Evolutionary conservation across 2,113 vertebrate species (phyloP), one percentile per base, ranked within the genome.

Genomic region (Polypterus bichir): DNA sequence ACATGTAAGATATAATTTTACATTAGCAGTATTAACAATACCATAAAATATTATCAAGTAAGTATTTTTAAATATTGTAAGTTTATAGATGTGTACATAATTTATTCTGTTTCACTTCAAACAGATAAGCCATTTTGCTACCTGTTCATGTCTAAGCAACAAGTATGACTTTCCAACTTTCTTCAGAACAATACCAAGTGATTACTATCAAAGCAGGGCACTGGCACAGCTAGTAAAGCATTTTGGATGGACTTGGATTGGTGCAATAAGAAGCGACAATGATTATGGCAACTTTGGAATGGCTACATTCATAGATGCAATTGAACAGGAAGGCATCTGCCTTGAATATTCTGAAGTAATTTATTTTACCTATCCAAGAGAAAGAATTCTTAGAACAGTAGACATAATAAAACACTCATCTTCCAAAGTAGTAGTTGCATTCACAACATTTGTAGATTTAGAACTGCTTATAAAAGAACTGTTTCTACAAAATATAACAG

Each of bases 41-140:
- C 27, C 27, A 27, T 27, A 27, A 27, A 27, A 27, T 27, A 27
- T 27, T 27, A 27, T 27, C 27, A 27, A 27, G 27, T 27, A 27
- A 27, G 27, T 27, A 27, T 27, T 27, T 27, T 27, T 27, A 27
- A 27, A 27, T 27, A 27, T 27, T 27, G 27, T 27, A 27, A 1
- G 27, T 27, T 27, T 27, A 27, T 27, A 27, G 27, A 27, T 27
- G 27, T 27, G 27, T 27, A 27, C 27, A 27, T 27, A 2, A 27
- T 11, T 11, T 62, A n/a, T 27, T 27, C 1, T 46, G 1, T 5
- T 49, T 53, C 51, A 8, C 51, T 10, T 55, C 10, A 3, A 11
- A 27, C 60, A 66, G 64, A 53, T 66, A 27, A 66, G 64, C 51
- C 59, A 66, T 47, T 61, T 57, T 62, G 64, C 64, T 11, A 54